Percentiles rank a stretch among this genome's conserved stretches.
phyloP scores from a whole-genome alignment of 2,113 vertebrate species.

The Pomatostomus ruficeps region DNA sequence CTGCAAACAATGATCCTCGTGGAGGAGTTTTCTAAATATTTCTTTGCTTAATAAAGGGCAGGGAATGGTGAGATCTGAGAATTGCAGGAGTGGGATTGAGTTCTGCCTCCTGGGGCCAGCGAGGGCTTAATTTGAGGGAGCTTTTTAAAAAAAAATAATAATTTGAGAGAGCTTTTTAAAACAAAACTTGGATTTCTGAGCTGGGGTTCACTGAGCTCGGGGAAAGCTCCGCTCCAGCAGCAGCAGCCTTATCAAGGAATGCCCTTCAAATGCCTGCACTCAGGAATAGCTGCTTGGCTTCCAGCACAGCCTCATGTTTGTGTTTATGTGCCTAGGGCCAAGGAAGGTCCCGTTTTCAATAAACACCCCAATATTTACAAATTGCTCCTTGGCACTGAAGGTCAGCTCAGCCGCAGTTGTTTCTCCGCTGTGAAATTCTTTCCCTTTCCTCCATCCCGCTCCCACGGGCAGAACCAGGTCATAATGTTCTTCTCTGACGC shows the following conservation, averaged over 20 bases:
- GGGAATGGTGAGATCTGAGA: neutral
- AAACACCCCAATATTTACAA: neutral
- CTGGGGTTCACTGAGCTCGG: neutral
- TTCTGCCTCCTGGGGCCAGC: neutral
- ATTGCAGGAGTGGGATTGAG: neutral
- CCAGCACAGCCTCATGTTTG: neutral
- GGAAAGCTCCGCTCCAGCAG: neutral
- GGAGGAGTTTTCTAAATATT: neutral
- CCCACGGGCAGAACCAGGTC: neutral
- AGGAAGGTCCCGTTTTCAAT: neutral
- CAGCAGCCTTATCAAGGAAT: neutral
- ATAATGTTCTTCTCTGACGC: neutral
- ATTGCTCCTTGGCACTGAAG: neutral
- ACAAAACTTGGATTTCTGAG: neutral
- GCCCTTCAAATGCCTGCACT: neutral
- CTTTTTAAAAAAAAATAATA: neutral
- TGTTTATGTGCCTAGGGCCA: neutral
- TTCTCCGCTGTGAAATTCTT: neutral
- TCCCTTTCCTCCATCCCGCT: neutral
- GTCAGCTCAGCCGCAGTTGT: neutral
- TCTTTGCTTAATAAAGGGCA: neutral
- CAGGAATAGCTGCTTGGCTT: neutral
- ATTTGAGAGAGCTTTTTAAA: neutral
- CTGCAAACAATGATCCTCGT: neutral
- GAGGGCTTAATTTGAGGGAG: neutral